Percentiles rank a stretch among this genome's conserved stretches.
Evolutionary conservation across 2,113 vertebrate species (phyloP).

Genomic region (Saimiri boliviensis): DNA sequence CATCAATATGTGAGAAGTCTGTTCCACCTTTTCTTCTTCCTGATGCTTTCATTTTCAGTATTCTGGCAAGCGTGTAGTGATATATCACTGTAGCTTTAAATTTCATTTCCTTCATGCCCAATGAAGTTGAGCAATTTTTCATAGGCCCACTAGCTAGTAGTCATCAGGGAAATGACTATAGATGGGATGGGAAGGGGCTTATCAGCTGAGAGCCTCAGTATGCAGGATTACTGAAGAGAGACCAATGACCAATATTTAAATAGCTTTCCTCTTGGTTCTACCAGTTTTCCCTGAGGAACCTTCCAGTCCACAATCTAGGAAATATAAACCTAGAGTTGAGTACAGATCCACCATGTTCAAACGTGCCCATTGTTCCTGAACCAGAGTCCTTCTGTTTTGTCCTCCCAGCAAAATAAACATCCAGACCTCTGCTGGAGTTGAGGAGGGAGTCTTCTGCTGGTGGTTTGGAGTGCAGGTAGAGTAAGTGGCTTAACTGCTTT

Average conservation of each 20-base stretch:
- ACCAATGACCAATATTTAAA: neutral
- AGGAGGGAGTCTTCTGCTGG: neutral
- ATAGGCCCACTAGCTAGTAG: neutral
- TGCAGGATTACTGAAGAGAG: neutral
- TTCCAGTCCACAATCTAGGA: neutral
- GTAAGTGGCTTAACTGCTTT: neutral
- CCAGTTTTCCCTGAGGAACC: neutral
- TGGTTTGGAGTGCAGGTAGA: neutral
- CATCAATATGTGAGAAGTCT: neutral
- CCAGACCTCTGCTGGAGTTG: neutral
- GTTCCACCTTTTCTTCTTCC: neutral
- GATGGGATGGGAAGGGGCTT: neutral
- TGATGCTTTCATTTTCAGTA: neutral
- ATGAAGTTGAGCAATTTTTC: neutral
- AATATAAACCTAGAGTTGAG: neutral
- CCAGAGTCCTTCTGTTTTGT: neutral
- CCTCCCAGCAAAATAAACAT: neutral
- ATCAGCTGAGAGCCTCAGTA: neutral
- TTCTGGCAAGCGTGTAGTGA: neutral
- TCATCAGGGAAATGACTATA: neutral
- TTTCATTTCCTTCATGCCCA: neutral
- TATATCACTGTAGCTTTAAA: neutral
- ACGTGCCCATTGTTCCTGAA: neutral
- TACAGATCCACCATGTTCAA: neutral
- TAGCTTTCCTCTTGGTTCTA: neutral